Base-by-base conservation (phyloP, 2,113 vertebrate genomes). In the Xenopus laevis region DNA sequence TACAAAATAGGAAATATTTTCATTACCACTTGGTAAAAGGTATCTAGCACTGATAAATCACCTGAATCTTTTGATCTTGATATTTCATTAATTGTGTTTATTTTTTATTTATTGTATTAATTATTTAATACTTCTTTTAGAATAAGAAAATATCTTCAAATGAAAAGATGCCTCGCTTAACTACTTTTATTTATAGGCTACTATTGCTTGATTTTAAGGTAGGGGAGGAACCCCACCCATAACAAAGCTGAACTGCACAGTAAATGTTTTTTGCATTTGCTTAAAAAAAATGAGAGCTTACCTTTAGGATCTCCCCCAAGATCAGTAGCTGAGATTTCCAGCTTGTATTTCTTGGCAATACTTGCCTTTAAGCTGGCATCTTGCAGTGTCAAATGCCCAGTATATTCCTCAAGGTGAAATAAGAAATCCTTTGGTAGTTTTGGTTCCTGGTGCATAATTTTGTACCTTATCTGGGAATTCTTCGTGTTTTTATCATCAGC, bases 401-500 rank as follows among this genome's bases (percentile, higher is more conserved):
- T 89, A 78, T 86, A 84, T 52, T 83, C 83, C 71, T 88, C 87
- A 69, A 85, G 82, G 53, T 84, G 72, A 82, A 94, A 93, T 50
- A 89, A 84, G 65, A 65, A 62, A 10, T 33, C 67, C 7, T 67
- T 65, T 11, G 71, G 23, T 23, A 65, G 23, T 53, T 7, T 40
- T 67, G 86, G 85, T 10, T 89, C 79, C 80, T 93, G 91, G 7
- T 84, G 84, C 0, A 82, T 82, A 69, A 85, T 80, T 7, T 86
- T 85, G 68, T 87, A 89, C 80, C 81, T 83, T 61, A 90, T 91
- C 47, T 89, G 64, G 12, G 89, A 87, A 3, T 92, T 90, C 60
- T 87, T 89, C 3, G 86, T 89, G 60, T 86, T 88, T 17, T 87
- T 88, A 57, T 93, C 90, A 3, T 94, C 92, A 4, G 86, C 91